Conservation (phyloP, 2,113 vertebrate genomes). For the Oryctolagus cuniculus region mOryCun1.1 NC_091453.1:39016501-39017000, state of each 20-base stretch:
- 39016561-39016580: slow-evolving; percentile 38
- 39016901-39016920: background rate
- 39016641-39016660: background rate
- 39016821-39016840: slow-evolving; percentile 38
- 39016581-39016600: background rate
- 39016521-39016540: background rate
- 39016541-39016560: background rate
- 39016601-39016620: background rate
- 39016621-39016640: background rate
- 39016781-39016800: background rate
- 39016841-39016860: slow-evolving; percentile 47
- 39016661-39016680: slow-evolving; percentile 19
- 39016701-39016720: slow-evolving; percentile 8
- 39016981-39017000: background rate
- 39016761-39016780: background rate
- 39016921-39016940: slow-evolving; percentile 41
- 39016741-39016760: slow-evolving; percentile 58
- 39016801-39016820: background rate
- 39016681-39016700: background rate
- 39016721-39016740: background rate
- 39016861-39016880: slow-evolving; percentile 20
- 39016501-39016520: background rate
- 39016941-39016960: slow-evolving; percentile 20
- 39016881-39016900: slow-evolving; percentile 36
- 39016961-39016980: slow-evolving; percentile 28